These are phyloP conservation scores for Poecilobothrus nobilitatus DNA, from an alignment of 2,888 invertebrate species.

Conservation along the genomic window DNA sequence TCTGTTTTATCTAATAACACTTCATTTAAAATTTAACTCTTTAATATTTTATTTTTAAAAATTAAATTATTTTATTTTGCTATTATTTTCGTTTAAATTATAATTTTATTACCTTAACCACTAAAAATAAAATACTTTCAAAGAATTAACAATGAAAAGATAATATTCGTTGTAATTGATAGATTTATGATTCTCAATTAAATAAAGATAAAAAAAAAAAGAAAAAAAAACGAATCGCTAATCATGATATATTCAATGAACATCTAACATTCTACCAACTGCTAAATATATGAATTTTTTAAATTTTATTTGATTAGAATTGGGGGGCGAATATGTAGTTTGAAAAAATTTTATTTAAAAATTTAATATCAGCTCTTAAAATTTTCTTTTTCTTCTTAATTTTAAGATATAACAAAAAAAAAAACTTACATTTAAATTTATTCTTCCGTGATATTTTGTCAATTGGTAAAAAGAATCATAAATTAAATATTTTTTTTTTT, in stretches of 20 bases:
- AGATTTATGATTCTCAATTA: constrained; percentile 1
- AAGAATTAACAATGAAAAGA: neutral
- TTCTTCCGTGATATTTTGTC: neutral
- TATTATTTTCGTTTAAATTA: no score
- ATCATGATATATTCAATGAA: neutral
- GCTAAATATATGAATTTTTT: no score
- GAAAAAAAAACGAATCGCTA: no score
- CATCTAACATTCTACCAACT: no score
- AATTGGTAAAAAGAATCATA: neutral
- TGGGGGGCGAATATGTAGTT: neutral
- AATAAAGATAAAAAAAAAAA: neutral
- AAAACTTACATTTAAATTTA: neutral
- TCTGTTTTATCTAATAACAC: no score
- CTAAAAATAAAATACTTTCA: no score
- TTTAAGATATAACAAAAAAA: neutral
- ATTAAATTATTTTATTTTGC: no score
- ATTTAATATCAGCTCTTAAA: neutral
- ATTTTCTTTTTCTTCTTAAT: neutral
- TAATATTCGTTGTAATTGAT: neutral
- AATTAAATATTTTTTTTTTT: no score
- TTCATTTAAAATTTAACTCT: no score
- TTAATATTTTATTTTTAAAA: no score
- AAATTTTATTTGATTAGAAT: neutral
- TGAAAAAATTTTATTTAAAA: neutral
- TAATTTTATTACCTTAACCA: no score